Conservation (phyloP, 1,140 invertebrate genomes). For the Drosophila pachea region DNA sequence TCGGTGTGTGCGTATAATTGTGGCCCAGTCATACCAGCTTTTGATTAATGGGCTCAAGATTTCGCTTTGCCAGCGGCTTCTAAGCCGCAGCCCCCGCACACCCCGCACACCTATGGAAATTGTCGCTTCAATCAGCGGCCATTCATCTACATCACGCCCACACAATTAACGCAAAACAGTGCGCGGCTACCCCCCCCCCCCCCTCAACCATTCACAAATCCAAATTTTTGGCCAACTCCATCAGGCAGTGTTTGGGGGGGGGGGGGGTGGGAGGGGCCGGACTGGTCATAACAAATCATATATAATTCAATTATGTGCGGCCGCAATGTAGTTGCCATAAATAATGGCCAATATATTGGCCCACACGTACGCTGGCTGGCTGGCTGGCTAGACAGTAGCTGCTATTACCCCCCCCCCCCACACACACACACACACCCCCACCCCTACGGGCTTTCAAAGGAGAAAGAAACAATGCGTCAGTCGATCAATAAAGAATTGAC, state of each 20-base stretch:
- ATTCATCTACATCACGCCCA: constrained; percentile 75
- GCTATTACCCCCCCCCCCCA: neutral
- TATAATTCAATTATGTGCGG: constrained; percentile 75
- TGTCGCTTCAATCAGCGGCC: constrained; percentile 55
- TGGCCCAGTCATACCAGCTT: constrained; percentile 11
- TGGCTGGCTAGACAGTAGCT: constrained; percentile 7
- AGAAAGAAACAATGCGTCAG: neutral
- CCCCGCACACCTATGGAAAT: constrained; percentile 22
- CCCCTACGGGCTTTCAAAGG: neutral
- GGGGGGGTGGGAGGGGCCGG: neutral
- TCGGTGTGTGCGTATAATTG: no score
- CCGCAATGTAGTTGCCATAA: constrained; percentile 66
- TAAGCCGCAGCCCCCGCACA: constrained; percentile 5
- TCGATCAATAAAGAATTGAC: neutral
- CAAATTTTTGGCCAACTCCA: neutral
- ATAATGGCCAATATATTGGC: constrained; percentile 49
- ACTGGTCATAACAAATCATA: constrained; percentile 51
- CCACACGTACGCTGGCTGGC: constrained; percentile 13
- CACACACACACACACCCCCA: neutral
- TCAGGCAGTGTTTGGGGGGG: neutral
- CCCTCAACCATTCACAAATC: no score
- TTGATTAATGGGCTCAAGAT: constrained; percentile 44
- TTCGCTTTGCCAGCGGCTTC: constrained; percentile 2
- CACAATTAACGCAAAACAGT: constrained; percentile 65
- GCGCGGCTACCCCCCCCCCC: constrained; percentile 42